Conservation (phyloP, 2,888 invertebrate genomes). For the Scelioninae gen. 1 region DNA sequence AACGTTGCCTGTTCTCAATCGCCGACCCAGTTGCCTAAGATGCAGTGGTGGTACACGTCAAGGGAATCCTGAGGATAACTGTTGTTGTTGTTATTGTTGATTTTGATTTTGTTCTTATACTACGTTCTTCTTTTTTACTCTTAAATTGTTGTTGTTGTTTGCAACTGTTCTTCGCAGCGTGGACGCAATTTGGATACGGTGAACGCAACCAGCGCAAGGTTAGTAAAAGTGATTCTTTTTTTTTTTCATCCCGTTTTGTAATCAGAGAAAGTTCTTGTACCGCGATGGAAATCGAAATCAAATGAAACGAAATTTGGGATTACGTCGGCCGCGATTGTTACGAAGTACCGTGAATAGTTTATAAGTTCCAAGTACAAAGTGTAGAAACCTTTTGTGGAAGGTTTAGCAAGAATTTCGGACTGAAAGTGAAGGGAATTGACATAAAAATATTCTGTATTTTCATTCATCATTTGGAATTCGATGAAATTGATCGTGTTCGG, state of each 20-base stretch:
- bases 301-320: conserved; percentile 20
- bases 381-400: no score
- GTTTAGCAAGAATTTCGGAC: no score
- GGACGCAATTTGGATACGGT: conserved; percentile 50
- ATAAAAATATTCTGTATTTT: no score
- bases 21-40: conserved; percentile 75
- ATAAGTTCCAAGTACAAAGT: no score
- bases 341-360: no score
- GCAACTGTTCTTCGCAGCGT: conserved; percentile 10
- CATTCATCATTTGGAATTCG: no score
- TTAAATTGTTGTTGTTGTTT: no score
- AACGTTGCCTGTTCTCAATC: conserved; percentile 16
- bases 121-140: no score
- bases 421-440: background rate
- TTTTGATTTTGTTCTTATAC: conserved; percentile 11
- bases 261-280: conserved; percentile 13
- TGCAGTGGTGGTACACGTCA: conserved; percentile 79
- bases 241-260: conserved; percentile 9
- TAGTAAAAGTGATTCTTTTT: conserved; percentile 29
- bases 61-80: conserved; percentile 77
- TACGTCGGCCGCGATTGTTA: no score
- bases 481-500: no score
- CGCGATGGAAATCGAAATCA: conserved; percentile 7
- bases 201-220: conserved; percentile 51
- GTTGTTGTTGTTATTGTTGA: conserved; percentile 40